Evolutionary conservation across 2,797 vertebrate species (phyloP).

Genomic region (Anolis apletophallus): DNA sequence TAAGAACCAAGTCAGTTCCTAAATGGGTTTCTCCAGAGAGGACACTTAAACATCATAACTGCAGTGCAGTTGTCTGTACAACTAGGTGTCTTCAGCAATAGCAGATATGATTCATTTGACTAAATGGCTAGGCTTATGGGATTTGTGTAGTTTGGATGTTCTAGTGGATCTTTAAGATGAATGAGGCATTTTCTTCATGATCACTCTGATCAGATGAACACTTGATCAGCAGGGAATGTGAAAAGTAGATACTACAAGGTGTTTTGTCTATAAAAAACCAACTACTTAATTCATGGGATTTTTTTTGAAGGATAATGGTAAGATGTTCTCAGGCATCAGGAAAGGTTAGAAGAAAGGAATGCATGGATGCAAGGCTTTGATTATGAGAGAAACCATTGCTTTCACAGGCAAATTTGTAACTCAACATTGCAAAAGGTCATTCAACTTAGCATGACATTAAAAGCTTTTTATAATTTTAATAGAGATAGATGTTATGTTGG

Average conservation of each 20-base stretch:
- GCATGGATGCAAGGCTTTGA: not conserved
- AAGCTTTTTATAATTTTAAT: slow-evolving; percentile 26
- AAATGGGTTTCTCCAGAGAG: slow-evolving; percentile 39
- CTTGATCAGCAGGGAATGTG: not conserved
- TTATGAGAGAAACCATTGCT: not conserved
- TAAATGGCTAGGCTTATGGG: slow-evolving; percentile 18
- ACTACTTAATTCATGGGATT: slow-evolving; percentile 30
- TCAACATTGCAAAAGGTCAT: slow-evolving; percentile 37
- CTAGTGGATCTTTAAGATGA: slow-evolving; percentile 41
- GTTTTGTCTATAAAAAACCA: slow-evolving; percentile 25
- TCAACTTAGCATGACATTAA: slow-evolving; percentile 18
- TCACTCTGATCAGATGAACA: slow-evolving; percentile 15
- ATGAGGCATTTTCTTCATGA: slow-evolving; percentile 38
- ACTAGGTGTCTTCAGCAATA: slow-evolving; percentile 35
- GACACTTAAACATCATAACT: slow-evolving; percentile 11
- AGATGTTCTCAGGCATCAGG: slow-evolving; percentile 14
- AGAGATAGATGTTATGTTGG: not conserved
- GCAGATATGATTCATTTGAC: slow-evolving; percentile 19
- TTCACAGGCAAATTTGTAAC: slow-evolving; percentile 20
- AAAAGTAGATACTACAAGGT: slow-evolving; percentile 24
- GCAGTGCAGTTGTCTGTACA: slow-evolving; percentile 28
- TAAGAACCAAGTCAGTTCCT: slow-evolving; percentile 36
- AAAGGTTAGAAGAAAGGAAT: slow-evolving; percentile 17
- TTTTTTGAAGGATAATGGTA: slow-evolving; percentile 33
- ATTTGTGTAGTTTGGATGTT: slow-evolving; percentile 12